A percentile compares a stretch with the other conserved stretches of the same genome.
Evolutionary conservation across 2,797 vertebrate genomes (phyloP).

Genomic region (Rhincodon typus): DNA sequence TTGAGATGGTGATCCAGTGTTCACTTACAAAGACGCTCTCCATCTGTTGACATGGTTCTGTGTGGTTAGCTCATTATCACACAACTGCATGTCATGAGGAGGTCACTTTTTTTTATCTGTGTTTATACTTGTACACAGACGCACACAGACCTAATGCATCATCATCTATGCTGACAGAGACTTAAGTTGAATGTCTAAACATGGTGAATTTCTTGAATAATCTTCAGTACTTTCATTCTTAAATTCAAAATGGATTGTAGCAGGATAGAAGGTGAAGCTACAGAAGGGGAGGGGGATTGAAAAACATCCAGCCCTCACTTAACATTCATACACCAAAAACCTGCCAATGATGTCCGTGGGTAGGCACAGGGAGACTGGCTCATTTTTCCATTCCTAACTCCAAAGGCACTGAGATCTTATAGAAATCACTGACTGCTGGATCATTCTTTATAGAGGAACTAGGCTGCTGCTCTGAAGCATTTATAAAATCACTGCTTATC

Average conservation of each 20-base stretch:
- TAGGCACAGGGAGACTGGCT: not conserved
- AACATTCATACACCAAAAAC: not conserved
- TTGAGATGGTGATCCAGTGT: conserved; percentile 18
- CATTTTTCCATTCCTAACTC: not conserved
- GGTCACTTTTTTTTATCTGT: conserved; percentile 18
- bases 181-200: conserved; percentile 4
- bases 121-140: not conserved
- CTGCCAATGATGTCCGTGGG: not conserved
- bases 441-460: not conserved
- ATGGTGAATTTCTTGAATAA: conserved; percentile 1
- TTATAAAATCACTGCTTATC: not conserved
- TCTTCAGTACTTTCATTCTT: not conserved
- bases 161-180: conserved; percentile 24
- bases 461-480: not conserved
- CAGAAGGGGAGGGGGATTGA: not conserved
- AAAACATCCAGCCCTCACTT: not conserved
- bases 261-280: not conserved
- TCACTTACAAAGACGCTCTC: conserved; percentile 26
- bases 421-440: not conserved
- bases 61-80: conserved; percentile 28
- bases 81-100: conserved; percentile 17
- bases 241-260: conserved; percentile 1
- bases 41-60: conserved; percentile 26
- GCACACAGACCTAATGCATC: not conserved
- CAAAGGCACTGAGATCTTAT: not conserved